Evolutionary conservation across 2,113 vertebrate genomes (phyloP), one percentile per base, ranked within the genome.

Genomic region (Petrocephalus microphthalmus): DNA sequence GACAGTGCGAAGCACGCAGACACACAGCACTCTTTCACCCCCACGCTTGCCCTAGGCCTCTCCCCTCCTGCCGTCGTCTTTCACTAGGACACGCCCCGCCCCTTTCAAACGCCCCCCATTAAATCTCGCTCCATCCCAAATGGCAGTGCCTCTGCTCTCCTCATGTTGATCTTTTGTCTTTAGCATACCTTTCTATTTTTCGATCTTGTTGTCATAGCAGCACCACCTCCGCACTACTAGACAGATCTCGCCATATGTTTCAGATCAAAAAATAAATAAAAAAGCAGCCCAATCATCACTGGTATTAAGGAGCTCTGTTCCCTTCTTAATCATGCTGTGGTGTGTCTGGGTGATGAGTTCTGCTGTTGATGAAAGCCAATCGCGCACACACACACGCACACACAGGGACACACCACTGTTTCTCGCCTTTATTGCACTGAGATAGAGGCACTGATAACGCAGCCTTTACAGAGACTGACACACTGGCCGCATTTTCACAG

Each of bases 21-120:
- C 90, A 95, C 94, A 95, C 94, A 90, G 93, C 85, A 88, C 89
- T 93, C 92, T 92, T 94, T 94, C 93, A 94, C 88, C n/a, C 56
- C 2, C 60, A 84, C n/a, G 11, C 29, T 5, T 45, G 1, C 0
- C 17, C 85, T 88, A 13, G 56, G 78, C 83, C 0, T 88, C 90
- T 67, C 37, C 91, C 64, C 67, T 89, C 64, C 64, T 64, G n/a
- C 57, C 29, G 82, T 81, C 71, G 84, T 93, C 93, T 94, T 92
- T 95, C 93, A 94, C 51, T 92, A 0, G 92, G 91, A 91, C 89
- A 91, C 52, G 13, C 56, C 88, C 82, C 4, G 29, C 87, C 89
- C 90, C 82, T 85, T 84, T 54, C 86, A 53, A 57, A 47, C 88
- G 88, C 74, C 47, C 57, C 11, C 19, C 22, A 87, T 33, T 8